A percentile compares a stretch with the other conserved stretches of the same genome.
These are phyloP conservation scores for Tenthredo notha DNA, from an alignment of 2,888 invertebrate genomes.

Conservation along the genomic window DNA sequence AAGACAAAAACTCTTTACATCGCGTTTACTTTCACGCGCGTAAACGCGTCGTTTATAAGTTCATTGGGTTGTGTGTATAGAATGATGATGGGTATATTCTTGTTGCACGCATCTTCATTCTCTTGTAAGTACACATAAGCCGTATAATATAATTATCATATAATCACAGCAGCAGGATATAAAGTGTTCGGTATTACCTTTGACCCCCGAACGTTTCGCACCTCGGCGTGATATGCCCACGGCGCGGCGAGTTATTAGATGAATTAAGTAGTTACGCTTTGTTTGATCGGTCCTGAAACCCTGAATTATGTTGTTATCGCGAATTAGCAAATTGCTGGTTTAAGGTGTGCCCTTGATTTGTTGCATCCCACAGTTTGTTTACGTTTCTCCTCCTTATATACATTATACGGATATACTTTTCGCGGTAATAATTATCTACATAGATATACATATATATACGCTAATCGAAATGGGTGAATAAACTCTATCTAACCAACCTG, in stretches of 20 bases:
- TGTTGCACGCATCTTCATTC: neutral
- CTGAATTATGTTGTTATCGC: slow-evolving; percentile 75
- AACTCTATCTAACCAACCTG: neutral
- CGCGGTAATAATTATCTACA: neutral
- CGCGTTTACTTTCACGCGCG: neutral
- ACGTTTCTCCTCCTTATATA: slow-evolving; percentile 25
- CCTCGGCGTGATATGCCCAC: slow-evolving; percentile 37
- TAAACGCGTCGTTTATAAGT: slow-evolving; percentile 9
- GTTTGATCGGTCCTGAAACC: slow-evolving; percentile 73
- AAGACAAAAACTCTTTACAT: neutral
- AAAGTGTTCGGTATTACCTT: slow-evolving; percentile 42
- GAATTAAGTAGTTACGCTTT: slow-evolving; percentile 73
- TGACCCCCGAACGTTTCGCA: slow-evolving; percentile 55
- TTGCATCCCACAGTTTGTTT: slow-evolving; percentile 59
- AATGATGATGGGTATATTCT: neutral
- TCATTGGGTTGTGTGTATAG: neutral
- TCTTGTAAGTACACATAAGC: neutral
- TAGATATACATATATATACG: neutral
- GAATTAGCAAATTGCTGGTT: slow-evolving; percentile 73
- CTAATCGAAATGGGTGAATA: neutral
- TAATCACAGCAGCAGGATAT: slow-evolving; percentile 28
- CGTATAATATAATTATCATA: slow-evolving; percentile 49
- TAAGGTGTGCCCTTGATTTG: slow-evolving; percentile 74
- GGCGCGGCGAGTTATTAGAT: slow-evolving; percentile 65
- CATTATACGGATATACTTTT: neutral